phyloP scores from a whole-genome alignment of 2,113 vertebrate genomes.

The Psophia crepitans region DNA sequence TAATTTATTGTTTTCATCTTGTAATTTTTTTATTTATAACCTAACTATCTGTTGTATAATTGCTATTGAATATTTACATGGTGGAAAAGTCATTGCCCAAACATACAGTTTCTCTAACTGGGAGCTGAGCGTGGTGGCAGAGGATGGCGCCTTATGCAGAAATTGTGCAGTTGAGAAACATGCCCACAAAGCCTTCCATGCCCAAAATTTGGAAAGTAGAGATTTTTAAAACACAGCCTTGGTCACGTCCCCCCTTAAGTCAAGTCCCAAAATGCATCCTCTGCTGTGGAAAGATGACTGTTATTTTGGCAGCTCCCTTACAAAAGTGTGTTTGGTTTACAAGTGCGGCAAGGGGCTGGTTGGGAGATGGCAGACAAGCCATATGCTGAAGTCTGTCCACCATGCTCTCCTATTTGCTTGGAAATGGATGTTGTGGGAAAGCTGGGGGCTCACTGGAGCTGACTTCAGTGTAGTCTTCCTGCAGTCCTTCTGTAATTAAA shows the following conservation, averaged over 20 bases:
- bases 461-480: neutral
- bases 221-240: neutral
- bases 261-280: neutral
- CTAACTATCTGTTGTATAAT: neutral
- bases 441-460: neutral
- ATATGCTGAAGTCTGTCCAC: fast-evolving
- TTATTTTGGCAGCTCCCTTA: neutral
- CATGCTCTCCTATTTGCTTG: neutral
- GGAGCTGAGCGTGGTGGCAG: neutral
- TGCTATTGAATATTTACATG: neutral
- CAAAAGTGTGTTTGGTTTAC: neutral
- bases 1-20: neutral
- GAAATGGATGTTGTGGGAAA: neutral
- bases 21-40: neutral
- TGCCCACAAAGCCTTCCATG: neutral
- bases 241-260: neutral
- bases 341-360: neutral
- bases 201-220: neutral
- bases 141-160: neutral
- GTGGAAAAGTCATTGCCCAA: neutral
- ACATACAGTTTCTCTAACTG: neutral
- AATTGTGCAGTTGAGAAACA: neutral
- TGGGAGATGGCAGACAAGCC: fast-evolving
- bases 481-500: neutral
- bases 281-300: neutral